Base-by-base conservation (phyloP, 2,113 vertebrate species). In the Carassius auratus region DNA sequence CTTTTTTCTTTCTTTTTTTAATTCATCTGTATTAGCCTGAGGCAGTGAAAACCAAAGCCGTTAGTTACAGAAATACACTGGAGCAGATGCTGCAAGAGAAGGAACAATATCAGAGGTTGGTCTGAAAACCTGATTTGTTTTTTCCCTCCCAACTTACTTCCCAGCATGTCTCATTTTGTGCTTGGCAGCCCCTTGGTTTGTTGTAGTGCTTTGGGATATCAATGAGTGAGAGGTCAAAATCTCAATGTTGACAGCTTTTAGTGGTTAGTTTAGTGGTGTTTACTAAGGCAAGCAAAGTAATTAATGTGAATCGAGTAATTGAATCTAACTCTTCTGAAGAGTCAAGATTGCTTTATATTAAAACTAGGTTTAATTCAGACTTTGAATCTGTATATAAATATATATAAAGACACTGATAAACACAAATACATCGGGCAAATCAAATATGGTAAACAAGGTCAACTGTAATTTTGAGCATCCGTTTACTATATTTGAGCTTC, bases 41-140 rank as follows among this genome's bases (percentile, higher is more conserved):
- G 68, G 6, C 87, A 74, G 52, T 91, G 84, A 81, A 84, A 75
- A 85, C 84, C 87, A 95, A 90, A 69, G 23, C 86, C 12, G 45
- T 50, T 36, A 91, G 86, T 13, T 99, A 97, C 23, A 95, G 94
- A 87, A 99, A 98, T 92, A 97, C 92, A 86, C 92, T 99, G 76
- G 97, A 98, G 42, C 92, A 95, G 73, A 96, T 99, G 87, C 91
- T 98, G 87, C 96, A 97, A 84, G 97, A 99, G 91, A 96, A 96
- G 62, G 93, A 96, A 88, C 94, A 92, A 78, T 95, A 93, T 84
- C 93, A 93, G 92, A 97, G 95, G 97, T 99, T 88, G 36, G 50
- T 84, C 13, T 38, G 14, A 19, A 78, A 26, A 42, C n/a, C 45
- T 48, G 21, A 52, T 19, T 55, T 57, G 45, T n/a, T 81, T 64